Evolutionary conservation across 2,113 vertebrate genomes (phyloP).

Genomic region (Aleadryas rufinucha): DNA sequence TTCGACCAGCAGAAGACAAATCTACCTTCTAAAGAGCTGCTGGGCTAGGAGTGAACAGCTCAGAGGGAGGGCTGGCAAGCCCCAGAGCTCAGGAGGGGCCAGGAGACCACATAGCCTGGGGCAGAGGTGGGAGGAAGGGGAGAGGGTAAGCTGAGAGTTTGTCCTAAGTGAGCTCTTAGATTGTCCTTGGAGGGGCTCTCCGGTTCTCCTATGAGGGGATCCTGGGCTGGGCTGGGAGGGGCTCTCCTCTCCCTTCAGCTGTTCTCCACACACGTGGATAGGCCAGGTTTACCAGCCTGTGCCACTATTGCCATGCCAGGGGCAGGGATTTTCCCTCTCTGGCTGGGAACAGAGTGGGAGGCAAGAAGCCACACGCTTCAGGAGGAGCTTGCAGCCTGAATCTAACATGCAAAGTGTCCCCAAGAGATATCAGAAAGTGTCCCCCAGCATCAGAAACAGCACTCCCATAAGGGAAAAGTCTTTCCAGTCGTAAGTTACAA

Average conservation of each 20-base stretch:
- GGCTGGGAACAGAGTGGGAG: neutral
- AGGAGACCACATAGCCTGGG: neutral
- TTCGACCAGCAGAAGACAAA: neutral
- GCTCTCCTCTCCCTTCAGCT: neutral
- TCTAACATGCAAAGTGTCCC: neutral
- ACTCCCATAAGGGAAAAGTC: neutral
- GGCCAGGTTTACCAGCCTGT: neutral
- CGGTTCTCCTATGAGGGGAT: neutral
- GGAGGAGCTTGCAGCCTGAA: neutral
- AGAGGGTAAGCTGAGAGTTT: neutral
- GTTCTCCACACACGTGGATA: neutral
- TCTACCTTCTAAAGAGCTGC: neutral
- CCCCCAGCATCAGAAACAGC: neutral
- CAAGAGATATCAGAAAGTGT: neutral
- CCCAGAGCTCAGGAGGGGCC: neutral
- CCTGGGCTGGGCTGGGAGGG: neutral
- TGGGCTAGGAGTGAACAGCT: neutral
- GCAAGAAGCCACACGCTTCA: neutral
- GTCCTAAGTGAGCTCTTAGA: neutral
- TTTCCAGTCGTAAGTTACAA: neutral
- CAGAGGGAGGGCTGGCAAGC: neutral
- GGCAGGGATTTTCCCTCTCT: neutral
- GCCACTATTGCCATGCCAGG: neutral
- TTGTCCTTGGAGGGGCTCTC: neutral
- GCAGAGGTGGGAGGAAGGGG: neutral